These are phyloP conservation scores for Varanus komodoensis DNA, from an alignment of 2,113 vertebrate genomes.

Conservation along the genomic window DNA sequence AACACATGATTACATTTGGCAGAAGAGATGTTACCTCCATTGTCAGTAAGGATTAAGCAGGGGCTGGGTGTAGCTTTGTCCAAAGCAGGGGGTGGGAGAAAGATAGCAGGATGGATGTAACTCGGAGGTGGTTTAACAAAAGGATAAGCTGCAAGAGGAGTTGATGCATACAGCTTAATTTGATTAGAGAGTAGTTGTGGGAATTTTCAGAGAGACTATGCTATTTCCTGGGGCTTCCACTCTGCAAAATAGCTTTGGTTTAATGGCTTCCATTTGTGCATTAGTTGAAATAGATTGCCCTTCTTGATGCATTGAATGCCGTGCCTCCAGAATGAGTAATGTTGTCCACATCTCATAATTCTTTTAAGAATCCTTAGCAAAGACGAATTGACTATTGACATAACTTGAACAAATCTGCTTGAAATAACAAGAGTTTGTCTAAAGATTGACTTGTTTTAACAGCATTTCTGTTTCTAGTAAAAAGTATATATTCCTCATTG, in stretches of 20 bases:
- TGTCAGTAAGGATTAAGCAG: too few relatives aligned
- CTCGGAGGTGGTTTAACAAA: too few relatives aligned
- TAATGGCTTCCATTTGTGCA: neutral
- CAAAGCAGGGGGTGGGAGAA: too few relatives aligned
- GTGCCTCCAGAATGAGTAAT: neutral
- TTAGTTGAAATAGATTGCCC: neutral
- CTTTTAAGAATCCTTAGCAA: neutral
- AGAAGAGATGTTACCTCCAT: too few relatives aligned
- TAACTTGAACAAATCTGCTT: neutral
- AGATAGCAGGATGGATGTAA: too few relatives aligned
- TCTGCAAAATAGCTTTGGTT: neutral
- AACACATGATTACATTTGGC: too few relatives aligned
- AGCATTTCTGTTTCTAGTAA: constrained; percentile 22
- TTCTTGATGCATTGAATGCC: neutral
- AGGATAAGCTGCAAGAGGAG: too few relatives aligned
- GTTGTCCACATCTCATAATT: neutral
- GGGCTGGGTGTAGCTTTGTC: too few relatives aligned
- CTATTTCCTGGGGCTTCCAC: neutral
- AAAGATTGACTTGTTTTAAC: neutral
- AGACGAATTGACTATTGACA: neutral
- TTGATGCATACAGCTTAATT: neutral
- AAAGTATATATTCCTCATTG: constrained; percentile 29
- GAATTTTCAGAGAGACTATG: neutral
- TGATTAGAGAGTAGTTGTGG: neutral
- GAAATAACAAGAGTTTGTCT: neutral